A percentile compares a stretch with the other conserved stretches of the same genome.
phyloP scores from a whole-genome alignment of 1,140 invertebrate genomes.

The Drosophila repletoides region DNA sequence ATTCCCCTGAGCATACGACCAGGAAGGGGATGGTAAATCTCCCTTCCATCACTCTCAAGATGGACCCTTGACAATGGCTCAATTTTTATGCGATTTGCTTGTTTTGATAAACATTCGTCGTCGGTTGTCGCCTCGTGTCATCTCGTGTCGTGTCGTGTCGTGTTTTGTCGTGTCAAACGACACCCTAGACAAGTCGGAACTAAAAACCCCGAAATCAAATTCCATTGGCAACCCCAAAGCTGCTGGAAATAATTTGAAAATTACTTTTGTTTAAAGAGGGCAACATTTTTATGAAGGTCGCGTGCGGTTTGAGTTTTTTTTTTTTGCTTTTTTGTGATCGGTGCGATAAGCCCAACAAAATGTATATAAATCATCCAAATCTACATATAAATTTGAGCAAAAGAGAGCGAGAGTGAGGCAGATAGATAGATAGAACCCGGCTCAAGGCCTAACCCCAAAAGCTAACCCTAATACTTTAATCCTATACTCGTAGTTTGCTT shows the following conservation, averaged over 20 bases:
- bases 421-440: no score
- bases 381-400: slow-evolving; percentile 27
- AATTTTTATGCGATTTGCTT: slow-evolving; percentile 78
- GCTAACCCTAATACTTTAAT: slow-evolving; percentile 34
- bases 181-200: slow-evolving; percentile 45
- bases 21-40: not conserved
- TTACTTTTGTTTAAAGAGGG: slow-evolving; percentile 45
- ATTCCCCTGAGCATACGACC: slow-evolving; percentile 9
- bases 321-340: no score
- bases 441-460: slow-evolving; percentile 30
- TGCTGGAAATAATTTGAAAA: slow-evolving; percentile 78
- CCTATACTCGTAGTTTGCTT: slow-evolving; percentile 47
- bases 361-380: slow-evolving; percentile 57
- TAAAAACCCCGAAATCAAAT: slow-evolving; percentile 38
- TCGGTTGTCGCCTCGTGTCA: slow-evolving; percentile 18
- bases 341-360: slow-evolving; percentile 26
- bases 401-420: not conserved
- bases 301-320: slow-evolving; percentile 67
- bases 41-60: not conserved
- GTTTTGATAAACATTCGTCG: slow-evolving; percentile 73
- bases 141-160: slow-evolving; percentile 4
- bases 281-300: slow-evolving; percentile 78
- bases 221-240: slow-evolving; percentile 43
- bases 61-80: slow-evolving; percentile 69
- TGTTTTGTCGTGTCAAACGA: slow-evolving; percentile 54